Evolutionary conservation across 1,140 invertebrate species (phyloP), one percentile per base, ranked within the genome.

Genomic region (Camponotus floridanus): DNA sequence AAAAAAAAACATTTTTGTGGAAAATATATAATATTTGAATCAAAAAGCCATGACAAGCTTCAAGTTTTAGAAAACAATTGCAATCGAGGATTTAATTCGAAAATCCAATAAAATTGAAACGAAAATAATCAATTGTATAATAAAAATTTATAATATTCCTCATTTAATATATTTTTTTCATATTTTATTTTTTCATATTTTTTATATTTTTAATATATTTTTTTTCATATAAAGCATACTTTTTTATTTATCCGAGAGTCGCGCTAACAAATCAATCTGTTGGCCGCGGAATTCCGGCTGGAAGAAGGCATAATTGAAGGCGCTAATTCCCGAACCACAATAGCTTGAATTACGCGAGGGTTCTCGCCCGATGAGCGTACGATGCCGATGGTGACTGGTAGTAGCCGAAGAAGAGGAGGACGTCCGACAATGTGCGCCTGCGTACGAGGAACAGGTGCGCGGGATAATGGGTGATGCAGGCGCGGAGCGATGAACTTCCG

Each of bases 381-480:
- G 36, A 39, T 39, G 36, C 36, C 31, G 51, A 33, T 6, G 78
- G 51, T 45, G 9, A 42, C 62, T 45, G 15, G 45, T 64, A 36
- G 21, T 18, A 18, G 36, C 5, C 51, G 5, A 1, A 42, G 36
- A 39, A 61, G 55, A 61, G 33, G 21, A 39, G 31, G 33, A 36
- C 48, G 11, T 9, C 9, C n/a, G 33, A 57, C 48, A 76, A 86
- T 42, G 57, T 31, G 8, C 26, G 13, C 13, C 13, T 70, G 64
- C 76, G 76, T 71, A 42, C 57, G 33, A 15, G 33, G n/a, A 88
- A 87, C 87, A 88, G 87, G 87, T 88, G 87, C 74, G 39, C 62
- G 4, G 80, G 55, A 79, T 87, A 79, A 85, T 78, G 74, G 74
- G 36, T 74, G 67, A 84, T 42, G 57, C 67, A 3, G 86, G 74